Conservation (phyloP, 2,797 vertebrate genomes). For the Clarias platycephalus region DNA sequence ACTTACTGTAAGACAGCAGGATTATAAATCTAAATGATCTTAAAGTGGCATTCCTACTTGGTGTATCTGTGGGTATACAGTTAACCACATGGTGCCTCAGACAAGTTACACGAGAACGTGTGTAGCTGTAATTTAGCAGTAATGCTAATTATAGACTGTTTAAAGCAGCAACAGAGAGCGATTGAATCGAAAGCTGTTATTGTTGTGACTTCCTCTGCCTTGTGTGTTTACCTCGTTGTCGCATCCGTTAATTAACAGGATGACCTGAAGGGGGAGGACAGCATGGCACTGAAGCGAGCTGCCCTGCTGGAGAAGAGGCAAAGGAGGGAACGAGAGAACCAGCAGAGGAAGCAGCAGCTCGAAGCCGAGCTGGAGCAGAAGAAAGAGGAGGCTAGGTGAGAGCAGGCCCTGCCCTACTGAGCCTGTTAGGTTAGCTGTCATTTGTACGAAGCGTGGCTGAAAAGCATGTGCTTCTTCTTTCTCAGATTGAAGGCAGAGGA, state of each 20-base stretch:
- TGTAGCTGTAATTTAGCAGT: background rate
- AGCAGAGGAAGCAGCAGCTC: constrained; percentile 88
- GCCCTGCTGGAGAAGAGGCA: constrained; percentile 92
- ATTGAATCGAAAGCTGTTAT: background rate
- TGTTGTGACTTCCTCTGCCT: constrained; percentile 27
- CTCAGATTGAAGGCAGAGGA: constrained; percentile 91
- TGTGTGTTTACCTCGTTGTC: constrained; percentile 9
- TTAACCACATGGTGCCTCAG: background rate
- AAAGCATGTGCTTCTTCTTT: constrained; percentile 2
- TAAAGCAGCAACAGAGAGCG: background rate
- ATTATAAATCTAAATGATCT: background rate
- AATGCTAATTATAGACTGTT: background rate
- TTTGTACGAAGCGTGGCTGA: background rate
- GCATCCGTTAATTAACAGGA: constrained; percentile 73
- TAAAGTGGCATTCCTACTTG: background rate
- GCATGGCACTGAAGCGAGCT: constrained; percentile 93
- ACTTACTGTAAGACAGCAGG: background rate
- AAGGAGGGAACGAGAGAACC: constrained; percentile 89
- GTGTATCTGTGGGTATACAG: background rate
- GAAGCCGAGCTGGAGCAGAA: constrained; percentile 90
- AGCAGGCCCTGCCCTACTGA: background rate
- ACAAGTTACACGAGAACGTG: background rate
- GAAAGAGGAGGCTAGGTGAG: constrained; percentile 92
- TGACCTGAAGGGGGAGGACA: constrained; percentile 89
- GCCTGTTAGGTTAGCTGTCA: no score